Percentiles rank a stretch among this genome's conserved stretches.
phyloP scores from a whole-genome alignment of 2,888 invertebrate species.

The Globia sparganii region DNA sequence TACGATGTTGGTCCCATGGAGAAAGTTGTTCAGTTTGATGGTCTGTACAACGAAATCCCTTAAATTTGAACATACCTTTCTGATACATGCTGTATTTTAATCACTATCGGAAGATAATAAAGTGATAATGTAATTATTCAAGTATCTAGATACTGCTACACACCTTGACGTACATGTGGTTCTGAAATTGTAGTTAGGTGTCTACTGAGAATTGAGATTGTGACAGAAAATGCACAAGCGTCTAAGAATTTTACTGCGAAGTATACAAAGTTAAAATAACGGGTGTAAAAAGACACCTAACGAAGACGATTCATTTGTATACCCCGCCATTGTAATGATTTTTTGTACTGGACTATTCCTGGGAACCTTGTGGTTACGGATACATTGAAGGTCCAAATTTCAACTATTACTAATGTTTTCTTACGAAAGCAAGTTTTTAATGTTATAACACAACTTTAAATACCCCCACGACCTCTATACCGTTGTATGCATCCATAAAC shows the following conservation, averaged over 20 bases:
- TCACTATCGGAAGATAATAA: constrained; percentile 6
- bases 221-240: not conserved
- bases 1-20: not conserved
- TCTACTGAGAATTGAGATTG: not conserved
- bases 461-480: no score
- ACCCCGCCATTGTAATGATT: no score
- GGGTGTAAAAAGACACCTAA: no score
- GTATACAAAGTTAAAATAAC: constrained; percentile 3
- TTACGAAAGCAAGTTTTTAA: no score
- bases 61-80: not conserved
- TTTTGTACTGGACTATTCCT: no score
- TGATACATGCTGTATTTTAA: not conserved
- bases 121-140: not conserved
- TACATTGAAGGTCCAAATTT: no score
- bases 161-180: not conserved
- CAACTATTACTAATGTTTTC: no score
- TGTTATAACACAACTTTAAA: no score
- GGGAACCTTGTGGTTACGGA: no score
- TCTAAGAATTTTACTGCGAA: not conserved
- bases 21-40: not conserved
- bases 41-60: no score
- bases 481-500: no score
- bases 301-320: no score
- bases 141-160: not conserved
- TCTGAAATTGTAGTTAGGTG: not conserved